Base-by-base conservation (phyloP, 30 jellyfish, hydroid and myxozoan genomes). In the Mastigias papua region DNA sequence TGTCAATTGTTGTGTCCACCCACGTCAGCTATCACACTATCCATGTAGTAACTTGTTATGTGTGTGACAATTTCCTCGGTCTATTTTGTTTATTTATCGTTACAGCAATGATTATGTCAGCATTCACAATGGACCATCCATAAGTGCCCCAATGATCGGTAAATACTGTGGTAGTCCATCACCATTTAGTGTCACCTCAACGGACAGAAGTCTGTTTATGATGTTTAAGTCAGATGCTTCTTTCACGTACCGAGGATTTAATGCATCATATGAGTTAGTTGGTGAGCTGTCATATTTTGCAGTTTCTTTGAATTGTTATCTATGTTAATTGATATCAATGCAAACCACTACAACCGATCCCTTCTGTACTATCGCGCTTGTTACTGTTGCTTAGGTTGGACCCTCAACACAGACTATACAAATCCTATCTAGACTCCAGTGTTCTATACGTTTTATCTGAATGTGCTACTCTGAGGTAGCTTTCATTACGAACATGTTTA, bases 51-150 rank as follows among this genome's bases (percentile, higher is more conserved):
- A 34, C 2, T 69, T 0, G 15, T 69, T 34, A 26, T 28, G 17
- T 2, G 4, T 13, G 34, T 70, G 17, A 32, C 60, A 30, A 2
- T 13, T 4, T 42, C 13, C 54, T 42, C 13, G 13, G 54, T 42
- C 13, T 42, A 42, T 42, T 37, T 15, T 15, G 3, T 80, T 29
- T 58, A 42, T 62, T 62, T 62, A 23, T 62, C 31, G 8, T 69
- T 42, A n/a, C 70, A 81, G 91, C 57, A 72, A 81, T 28, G 91
- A 81, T 69, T 35, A 81, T 22, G 64, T 81, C 63, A 81, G 76
- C 68, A 27, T 81, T 30, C 27, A 81, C 74, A 81, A 62, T 66
- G 91, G 91, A 48, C 49, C 82, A 15, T 29, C 78, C 0, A 22
- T 49, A 26, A 23, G 64, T 46, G 83, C 84, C 50, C 76, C 84